Percentiles rank a stretch among this genome's conserved stretches.
These are phyloP conservation scores for Apamea anceps DNA, from an alignment of 2,888 invertebrate genomes.

Conservation along the genomic window DNA sequence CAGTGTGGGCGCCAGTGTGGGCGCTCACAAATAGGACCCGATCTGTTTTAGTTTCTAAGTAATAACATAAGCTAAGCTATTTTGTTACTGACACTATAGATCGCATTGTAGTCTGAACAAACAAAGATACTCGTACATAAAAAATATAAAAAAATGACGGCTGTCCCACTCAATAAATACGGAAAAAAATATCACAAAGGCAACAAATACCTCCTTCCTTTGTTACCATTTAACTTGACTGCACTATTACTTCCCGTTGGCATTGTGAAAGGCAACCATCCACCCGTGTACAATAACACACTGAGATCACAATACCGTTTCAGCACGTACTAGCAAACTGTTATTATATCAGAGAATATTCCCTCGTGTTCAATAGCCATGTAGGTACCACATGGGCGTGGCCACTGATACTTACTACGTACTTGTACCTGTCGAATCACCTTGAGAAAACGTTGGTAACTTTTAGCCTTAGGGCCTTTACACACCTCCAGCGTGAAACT, in stretches of 20 bases:
- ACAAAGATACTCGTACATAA: neutral
- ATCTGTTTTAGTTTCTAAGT: no score
- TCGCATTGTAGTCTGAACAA: no score
- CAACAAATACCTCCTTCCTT: constrained; percentile 9
- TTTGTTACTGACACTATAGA: no score
- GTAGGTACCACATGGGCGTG: neutral
- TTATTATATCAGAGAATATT: constrained; percentile 6
- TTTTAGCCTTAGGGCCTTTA: neutral
- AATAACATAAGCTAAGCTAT: no score
- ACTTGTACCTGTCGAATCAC: neutral
- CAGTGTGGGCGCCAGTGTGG: no score
- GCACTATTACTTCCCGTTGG: neutral
- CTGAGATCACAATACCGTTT: constrained; percentile 27
- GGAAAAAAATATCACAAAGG: neutral
- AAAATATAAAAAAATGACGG: neutral
- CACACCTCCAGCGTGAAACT: no score
- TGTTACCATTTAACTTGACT: constrained; percentile 26
- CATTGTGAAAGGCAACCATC: constrained; percentile 18
- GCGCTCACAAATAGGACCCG: no score
- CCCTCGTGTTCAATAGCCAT: neutral
- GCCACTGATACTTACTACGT: no score
- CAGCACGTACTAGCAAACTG: neutral
- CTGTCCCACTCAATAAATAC: neutral
- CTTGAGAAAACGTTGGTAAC: neutral
- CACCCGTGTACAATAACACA: constrained; percentile 26